These are phyloP conservation scores for Datnioides undecimradiatus DNA, from an alignment of 2,113 vertebrate species.

Conservation along the genomic window DNA sequence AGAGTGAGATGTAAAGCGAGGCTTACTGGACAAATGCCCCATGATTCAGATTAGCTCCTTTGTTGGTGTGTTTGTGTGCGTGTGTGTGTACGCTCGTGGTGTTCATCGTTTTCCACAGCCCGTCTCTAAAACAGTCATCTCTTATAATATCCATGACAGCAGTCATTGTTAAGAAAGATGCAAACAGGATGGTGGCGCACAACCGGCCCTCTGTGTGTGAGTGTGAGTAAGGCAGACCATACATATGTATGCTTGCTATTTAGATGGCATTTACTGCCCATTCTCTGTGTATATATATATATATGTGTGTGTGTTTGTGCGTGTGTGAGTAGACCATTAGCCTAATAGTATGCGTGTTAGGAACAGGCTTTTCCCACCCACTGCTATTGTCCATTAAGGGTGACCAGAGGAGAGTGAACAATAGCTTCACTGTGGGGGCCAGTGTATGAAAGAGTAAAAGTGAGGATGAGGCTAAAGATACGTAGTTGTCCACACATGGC, in stretches of 20 bases:
- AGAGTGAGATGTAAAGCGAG: slow-evolving; percentile 66
- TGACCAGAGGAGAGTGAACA: slow-evolving; percentile 75
- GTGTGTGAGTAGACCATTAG: slow-evolving; percentile 57
- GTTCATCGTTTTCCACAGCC: slow-evolving; percentile 68
- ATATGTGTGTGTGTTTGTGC: slow-evolving; percentile 20
- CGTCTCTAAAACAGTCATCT: slow-evolving; percentile 73
- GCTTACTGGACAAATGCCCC: slow-evolving; percentile 80
- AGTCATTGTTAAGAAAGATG: slow-evolving; percentile 75
- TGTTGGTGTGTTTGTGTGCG: slow-evolving; percentile 55
- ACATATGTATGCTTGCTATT: slow-evolving; percentile 80
- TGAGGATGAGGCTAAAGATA: slow-evolving; percentile 67
- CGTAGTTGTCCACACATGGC: slow-evolving; percentile 47
- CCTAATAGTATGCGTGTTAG: slow-evolving; percentile 69
- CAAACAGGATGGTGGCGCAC: slow-evolving; percentile 79
- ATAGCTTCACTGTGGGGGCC: slow-evolving; percentile 71
- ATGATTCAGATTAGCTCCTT: slow-evolving; percentile 78
- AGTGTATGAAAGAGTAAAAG: slow-evolving; percentile 64
- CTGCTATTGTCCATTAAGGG: slow-evolving; percentile 77
- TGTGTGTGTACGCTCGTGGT: slow-evolving; percentile 48
- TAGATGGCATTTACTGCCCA: slow-evolving; percentile 67
- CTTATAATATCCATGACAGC: slow-evolving; percentile 78
- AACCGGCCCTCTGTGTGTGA: slow-evolving; percentile 71
- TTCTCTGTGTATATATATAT: slow-evolving; percentile 23
- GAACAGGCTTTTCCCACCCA: slow-evolving; percentile 74
- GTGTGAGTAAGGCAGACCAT: slow-evolving; percentile 66